Evolutionary conservation across 2,888 invertebrate genomes (phyloP), one percentile per base, ranked within the genome.

Genomic region (Perdita meconis): DNA sequence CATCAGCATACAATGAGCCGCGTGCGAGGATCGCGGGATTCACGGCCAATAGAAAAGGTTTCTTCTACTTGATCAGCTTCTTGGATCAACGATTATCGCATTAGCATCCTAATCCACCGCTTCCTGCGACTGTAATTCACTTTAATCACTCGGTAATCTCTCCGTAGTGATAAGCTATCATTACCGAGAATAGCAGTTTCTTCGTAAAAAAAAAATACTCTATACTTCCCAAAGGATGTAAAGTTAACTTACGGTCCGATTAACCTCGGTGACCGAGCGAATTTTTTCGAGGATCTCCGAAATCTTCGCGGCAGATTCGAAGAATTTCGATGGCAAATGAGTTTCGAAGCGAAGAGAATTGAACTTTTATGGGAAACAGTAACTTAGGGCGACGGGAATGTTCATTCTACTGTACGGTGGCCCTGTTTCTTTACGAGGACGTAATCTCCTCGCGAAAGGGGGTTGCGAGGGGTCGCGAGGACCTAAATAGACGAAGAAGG

Each of bases 281-380:
- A 16, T 12, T 1, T 2, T 10, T 19, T 47, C 2, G 44, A 44
- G 8, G 16, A 44, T 44, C 44, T 47, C 47, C 47, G 1, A 19
- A 19, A 30, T 22, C 19, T 36, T 8, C 4, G 19, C 12, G 0
- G n/a, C 30, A 19, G 22, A 36, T 4, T 2, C 10, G 42, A 44
- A 47, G 30, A 30, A 24, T 10, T 16, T 44, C 19, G 16, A 24
- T 4, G 10, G 16, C 19, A 12, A 34, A 44, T 12, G 47, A 50
- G 5, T 22, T 19, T 26, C 24, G 57, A 40, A 40, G 36, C 24
- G 57, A 40, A 40, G 40, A 44, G 42, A 66, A 34, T 56, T 34
- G 22, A 36, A 42, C 30, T 22, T 70, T 66, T 74, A 73, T 34
- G 65, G 57, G 65, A 76, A 76, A 70, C 47, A 76, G 40, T 80